Base-by-base conservation (phyloP, 2,797 vertebrate species). In the Pyrocephalus nanus region DNA sequence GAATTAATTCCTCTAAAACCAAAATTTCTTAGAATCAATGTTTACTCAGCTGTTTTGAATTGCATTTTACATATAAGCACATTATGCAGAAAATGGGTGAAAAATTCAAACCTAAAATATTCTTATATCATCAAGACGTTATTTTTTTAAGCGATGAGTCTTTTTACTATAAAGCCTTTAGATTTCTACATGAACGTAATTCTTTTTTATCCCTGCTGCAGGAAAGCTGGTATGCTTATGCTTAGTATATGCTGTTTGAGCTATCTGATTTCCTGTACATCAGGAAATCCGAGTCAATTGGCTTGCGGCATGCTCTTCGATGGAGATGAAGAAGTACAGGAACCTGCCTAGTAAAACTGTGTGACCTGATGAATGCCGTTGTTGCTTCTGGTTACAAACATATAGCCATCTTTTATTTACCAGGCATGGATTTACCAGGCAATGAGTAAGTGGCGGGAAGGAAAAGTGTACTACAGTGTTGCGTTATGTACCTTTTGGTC, bases 11-110 rank as follows among this genome's bases (percentile, higher is more conserved):
- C 51, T 67, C 55, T 67, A 66, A 84, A 92, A 78, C 11, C 42
- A 90, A 86, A 65, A 72, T 61, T 86, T 72, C 32, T 62, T 65
- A 64, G 34, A 77, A 74, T 53, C 32, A 26, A 15, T 86, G 65
- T 85, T 91, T 73, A 61, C 32, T 40, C 73, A 88, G 73, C 47
- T 83, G 38, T 71, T 86, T 78, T 72, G 54, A 94, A 73, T 82
- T 71, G 17, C 6, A 15, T 84, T 77, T 90, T 80, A 29, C 20
- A 11, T 67, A 43, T 19, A 17, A 88, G 8, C 11, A 25, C 54
- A 23, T 88, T 86, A 21, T 40, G 30, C 79, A 78, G 50, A 91
- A 78, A 84, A 83, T 3, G 5, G 12, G 34, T 62, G 55, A 92
- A 82, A 92, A 90, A 80, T 65, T 72, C 22, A 54, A 92, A 19